Percentiles rank a stretch among this genome's conserved stretches.
Conservation (phyloP, 2,113 vertebrate species). For the Cephalophus harveyi region DNA sequence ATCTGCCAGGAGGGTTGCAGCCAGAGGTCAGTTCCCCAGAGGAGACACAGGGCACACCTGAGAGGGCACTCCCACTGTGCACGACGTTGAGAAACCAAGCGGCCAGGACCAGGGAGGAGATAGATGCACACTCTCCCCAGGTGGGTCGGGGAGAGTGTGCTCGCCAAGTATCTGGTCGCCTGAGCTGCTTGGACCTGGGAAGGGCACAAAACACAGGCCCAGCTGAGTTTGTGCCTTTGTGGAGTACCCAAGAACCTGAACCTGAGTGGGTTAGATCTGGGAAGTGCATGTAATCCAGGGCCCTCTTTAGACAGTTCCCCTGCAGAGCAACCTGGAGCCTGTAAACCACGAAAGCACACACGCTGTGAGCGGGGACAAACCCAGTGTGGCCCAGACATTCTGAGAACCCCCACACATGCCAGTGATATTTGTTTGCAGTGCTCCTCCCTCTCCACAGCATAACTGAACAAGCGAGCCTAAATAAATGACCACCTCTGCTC, state of each 20-base stretch:
- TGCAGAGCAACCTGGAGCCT: neutral
- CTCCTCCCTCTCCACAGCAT: neutral
- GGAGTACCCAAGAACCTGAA: neutral
- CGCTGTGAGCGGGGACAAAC: accelerated
- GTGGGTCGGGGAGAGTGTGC: neutral
- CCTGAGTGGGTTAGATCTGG: neutral
- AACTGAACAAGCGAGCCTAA: neutral
- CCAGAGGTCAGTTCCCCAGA: neutral
- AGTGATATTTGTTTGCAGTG: neutral
- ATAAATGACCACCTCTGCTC: neutral
- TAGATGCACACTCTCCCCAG: too few species aligned
- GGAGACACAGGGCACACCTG: neutral
- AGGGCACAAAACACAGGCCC: neutral
- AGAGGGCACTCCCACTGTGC: too few species aligned
- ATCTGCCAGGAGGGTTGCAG: neutral
- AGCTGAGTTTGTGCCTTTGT: neutral
- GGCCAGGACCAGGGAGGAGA: neutral
- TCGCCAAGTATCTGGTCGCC: accelerated
- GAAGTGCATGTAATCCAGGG: neutral
- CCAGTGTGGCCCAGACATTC: neutral
- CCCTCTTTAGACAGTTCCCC: neutral
- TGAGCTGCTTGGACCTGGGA: neutral
- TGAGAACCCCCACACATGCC: neutral
- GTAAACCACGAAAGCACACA: neutral
- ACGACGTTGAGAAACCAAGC: accelerated